These are phyloP conservation scores for Drosophila sordidula DNA, from an alignment of 2,888 invertebrate genomes.

Conservation along the genomic window DNA sequence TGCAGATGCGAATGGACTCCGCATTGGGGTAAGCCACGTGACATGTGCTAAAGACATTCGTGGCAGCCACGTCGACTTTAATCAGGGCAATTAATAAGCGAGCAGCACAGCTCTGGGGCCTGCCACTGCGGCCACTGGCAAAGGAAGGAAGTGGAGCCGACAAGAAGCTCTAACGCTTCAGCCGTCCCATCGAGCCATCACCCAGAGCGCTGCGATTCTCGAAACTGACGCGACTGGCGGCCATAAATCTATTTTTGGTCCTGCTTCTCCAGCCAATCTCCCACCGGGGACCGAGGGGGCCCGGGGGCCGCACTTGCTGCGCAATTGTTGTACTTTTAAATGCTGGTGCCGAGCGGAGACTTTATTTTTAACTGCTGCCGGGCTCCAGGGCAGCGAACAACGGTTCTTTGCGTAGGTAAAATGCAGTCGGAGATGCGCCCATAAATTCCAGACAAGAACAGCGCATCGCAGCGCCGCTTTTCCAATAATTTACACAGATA, in stretches of 20 bases:
- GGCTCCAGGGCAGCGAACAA: slow-evolving; percentile 27
- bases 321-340: slow-evolving; percentile 58
- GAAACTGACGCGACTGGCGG: slow-evolving; percentile 64
- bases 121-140: slow-evolving; percentile 19
- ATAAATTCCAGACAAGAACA: slow-evolving; percentile 54
- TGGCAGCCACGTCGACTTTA: slow-evolving; percentile 64
- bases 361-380: slow-evolving; percentile 69
- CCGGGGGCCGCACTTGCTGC: slow-evolving; percentile 62
- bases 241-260: slow-evolving; percentile 78
- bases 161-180: slow-evolving; percentile 25
- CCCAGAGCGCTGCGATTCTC: slow-evolving; percentile 66
- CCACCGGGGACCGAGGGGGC: slow-evolving; percentile 15
- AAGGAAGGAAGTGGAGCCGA: slow-evolving; percentile 54
- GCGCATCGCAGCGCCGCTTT: slow-evolving; percentile 32
- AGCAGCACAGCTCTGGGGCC: slow-evolving; percentile 5
- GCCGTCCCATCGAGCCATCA: slow-evolving; percentile 46
- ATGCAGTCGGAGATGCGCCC: slow-evolving; percentile 49
- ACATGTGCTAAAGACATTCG: slow-evolving; percentile 78
- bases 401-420: slow-evolving; percentile 76
- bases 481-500: slow-evolving; percentile 66
- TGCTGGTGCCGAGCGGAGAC: slow-evolving; percentile 39
- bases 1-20: slow-evolving; percentile 1
- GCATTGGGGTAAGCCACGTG: slow-evolving; percentile 47
- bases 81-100: slow-evolving; percentile 75
- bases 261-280: slow-evolving; percentile 63